Percentiles rank a stretch among this genome's conserved stretches.
These are phyloP conservation scores for Mormyrus proboscirostris DNA, from an alignment of 2,797 vertebrate genomes.

Conservation along the genomic window DNA sequence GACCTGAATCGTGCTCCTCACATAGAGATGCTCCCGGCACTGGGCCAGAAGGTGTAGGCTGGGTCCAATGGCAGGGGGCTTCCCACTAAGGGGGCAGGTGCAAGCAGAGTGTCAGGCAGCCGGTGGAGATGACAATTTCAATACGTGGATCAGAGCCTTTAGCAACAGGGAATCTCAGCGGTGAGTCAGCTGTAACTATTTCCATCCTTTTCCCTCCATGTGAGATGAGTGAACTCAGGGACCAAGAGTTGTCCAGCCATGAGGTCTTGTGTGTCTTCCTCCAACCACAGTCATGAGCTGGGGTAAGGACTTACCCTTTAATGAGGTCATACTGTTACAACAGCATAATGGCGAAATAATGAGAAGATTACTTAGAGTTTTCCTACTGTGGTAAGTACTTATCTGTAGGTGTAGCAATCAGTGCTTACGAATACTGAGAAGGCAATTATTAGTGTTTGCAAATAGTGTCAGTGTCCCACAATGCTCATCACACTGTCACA, in stretches of 20 bases:
- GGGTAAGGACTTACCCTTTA: constrained; percentile 21
- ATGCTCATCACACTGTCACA: constrained; percentile 34
- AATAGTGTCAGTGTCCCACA: constrained; percentile 44
- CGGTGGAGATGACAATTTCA: constrained; percentile 55
- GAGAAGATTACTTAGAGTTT: constrained; percentile 32
- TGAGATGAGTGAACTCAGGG: constrained; percentile 15
- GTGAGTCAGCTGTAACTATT: neutral
- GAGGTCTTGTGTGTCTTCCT: neutral
- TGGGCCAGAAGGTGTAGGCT: constrained; percentile 15
- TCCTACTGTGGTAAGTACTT: constrained; percentile 38
- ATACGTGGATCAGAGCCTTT: constrained; percentile 50
- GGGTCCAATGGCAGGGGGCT: neutral
- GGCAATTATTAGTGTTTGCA: constrained; percentile 49
- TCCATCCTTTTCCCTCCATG: constrained; percentile 30
- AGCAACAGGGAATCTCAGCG: constrained; percentile 36
- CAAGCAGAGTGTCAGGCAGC: constrained; percentile 32
- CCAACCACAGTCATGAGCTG: neutral
- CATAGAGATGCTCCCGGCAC: constrained; percentile 30
- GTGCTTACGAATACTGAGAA: constrained; percentile 47
- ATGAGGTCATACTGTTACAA: constrained; percentile 29
- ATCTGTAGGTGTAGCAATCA: constrained; percentile 47
- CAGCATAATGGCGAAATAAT: constrained; percentile 41
- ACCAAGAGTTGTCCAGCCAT: constrained; percentile 10
- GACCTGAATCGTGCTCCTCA: constrained; percentile 39
- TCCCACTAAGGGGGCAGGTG: neutral